Evolutionary conservation across 2,888 invertebrate genomes (phyloP).

Genomic region (Xestobium rufovillosum): DNA sequence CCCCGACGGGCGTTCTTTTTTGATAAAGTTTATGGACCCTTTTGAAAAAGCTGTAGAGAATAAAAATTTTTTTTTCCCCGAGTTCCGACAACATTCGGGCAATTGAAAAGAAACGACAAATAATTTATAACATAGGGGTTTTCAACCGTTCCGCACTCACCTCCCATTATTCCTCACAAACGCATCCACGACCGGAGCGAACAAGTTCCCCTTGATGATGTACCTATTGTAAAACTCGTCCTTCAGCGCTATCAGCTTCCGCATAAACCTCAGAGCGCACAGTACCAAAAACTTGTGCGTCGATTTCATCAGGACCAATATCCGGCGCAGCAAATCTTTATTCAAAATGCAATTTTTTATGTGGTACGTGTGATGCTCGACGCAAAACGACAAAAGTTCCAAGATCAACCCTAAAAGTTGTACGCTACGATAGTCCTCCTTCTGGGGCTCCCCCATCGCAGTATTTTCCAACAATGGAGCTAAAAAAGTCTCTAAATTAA

Average conservation of each 20-base stretch:
- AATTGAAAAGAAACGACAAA: no score
- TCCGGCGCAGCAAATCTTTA: conserved; percentile 91
- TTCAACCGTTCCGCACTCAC: no score
- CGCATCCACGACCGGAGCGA: conserved; percentile 93
- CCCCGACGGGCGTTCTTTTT: no score
- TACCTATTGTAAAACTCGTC: conserved; percentile 98
- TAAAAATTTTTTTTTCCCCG: no score
- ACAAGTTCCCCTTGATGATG: conserved; percentile 88
- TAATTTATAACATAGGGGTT: no score
- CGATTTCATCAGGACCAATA: conserved; percentile 93
- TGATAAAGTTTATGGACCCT: no score
- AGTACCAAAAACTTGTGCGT: conserved; percentile 96
- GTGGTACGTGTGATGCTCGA: conserved; percentile 98
- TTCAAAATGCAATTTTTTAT: conserved; percentile 96
- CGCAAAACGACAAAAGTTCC: conserved; percentile 95
- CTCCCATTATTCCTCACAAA: conserved; percentile 93
- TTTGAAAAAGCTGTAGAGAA: no score
- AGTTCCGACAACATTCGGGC: no score
- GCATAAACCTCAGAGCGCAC: conserved; percentile 91
- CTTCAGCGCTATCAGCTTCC: conserved; percentile 93
- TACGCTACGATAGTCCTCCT: conserved; percentile 95
- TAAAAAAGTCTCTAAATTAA: conserved; percentile 33
- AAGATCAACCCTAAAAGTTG: conserved; percentile 91
- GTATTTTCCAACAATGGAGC: conserved; percentile 94
- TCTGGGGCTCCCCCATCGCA: conserved; percentile 77